Conservation (phyloP, 1,140 invertebrate species). For the Drosophila insularis region DNA sequence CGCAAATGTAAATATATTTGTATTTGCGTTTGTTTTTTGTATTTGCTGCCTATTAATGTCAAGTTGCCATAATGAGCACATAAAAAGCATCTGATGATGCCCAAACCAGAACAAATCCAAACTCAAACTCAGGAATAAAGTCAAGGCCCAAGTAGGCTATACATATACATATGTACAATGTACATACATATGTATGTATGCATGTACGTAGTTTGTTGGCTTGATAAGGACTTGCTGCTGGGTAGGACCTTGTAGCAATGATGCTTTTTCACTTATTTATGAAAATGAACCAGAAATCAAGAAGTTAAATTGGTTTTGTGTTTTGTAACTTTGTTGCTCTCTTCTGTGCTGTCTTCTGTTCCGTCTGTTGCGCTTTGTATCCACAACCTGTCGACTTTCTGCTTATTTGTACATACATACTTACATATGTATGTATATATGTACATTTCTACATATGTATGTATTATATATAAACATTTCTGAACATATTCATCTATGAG, state of each 20-base stretch:
- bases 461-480: constrained; percentile 11
- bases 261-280: constrained; percentile 69
- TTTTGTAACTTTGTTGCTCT: constrained; percentile 69
- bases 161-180: too few relatives aligned
- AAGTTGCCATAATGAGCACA: constrained; percentile 75
- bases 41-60: constrained; percentile 72
- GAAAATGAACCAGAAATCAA: constrained; percentile 72
- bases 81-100: constrained; percentile 70
- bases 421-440: constrained; percentile 43
- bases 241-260: constrained; percentile 17
- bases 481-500: constrained; percentile 24
- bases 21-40: constrained; percentile 46
- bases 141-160: constrained; percentile 4
- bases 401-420: constrained; percentile 5
- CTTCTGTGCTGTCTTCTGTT: constrained; percentile 56
- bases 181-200: too few relatives aligned
- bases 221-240: background rate
- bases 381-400: constrained; percentile 61
- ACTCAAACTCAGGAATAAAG: constrained; percentile 28
- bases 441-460: constrained; percentile 37
- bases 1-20: constrained; percentile 3
- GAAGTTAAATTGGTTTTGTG: constrained; percentile 79
- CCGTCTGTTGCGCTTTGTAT: constrained; percentile 26
- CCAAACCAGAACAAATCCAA: constrained; percentile 39
- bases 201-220: background rate